Percentiles rank a stretch among this genome's conserved stretches.
These are phyloP conservation scores for Papilio polyxenes DNA, from an alignment of 1,140 invertebrate species.

Conservation along the genomic window DNA sequence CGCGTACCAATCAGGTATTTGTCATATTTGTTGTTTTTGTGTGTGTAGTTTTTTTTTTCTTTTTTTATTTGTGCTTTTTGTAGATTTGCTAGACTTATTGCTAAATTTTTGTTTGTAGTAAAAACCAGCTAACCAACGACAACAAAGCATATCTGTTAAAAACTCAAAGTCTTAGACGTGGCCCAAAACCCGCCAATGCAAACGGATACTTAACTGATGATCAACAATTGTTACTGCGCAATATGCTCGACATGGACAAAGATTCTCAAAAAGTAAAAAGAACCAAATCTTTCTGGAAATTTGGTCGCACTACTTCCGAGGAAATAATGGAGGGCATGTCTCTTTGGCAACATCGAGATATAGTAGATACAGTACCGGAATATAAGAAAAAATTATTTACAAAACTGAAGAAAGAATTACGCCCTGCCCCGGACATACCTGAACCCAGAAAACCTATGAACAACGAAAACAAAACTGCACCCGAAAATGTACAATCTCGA, in stretches of 20 bases:
- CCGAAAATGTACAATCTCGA: constrained; percentile 64
- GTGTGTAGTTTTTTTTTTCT: constrained; percentile 49
- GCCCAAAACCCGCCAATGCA: constrained; percentile 72
- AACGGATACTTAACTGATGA: constrained; percentile 81
- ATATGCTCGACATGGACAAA: constrained; percentile 78
- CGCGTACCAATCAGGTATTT: constrained; percentile 86
- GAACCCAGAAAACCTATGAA: constrained; percentile 67
- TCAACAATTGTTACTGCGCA: constrained; percentile 77
- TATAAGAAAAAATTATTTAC: constrained; percentile 79
- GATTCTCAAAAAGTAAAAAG: constrained; percentile 85
- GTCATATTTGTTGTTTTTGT: constrained; percentile 24
- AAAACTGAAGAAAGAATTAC: constrained; percentile 75
- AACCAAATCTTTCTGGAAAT: constrained; percentile 92
- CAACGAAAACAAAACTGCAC: constrained; percentile 62
- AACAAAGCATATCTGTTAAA: constrained; percentile 82
- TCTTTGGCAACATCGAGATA: constrained; percentile 90
- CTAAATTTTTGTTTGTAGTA: constrained; percentile 75
- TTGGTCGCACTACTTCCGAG: constrained; percentile 85
- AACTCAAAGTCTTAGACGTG: constrained; percentile 76
- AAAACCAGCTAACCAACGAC: constrained; percentile 79
- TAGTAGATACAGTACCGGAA: constrained; percentile 85
- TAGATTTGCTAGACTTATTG: constrained; percentile 53
- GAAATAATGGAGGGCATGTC: constrained; percentile 91
- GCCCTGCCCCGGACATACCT: constrained; percentile 68
- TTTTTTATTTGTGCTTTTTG: constrained; percentile 62